phyloP scores from a whole-genome alignment of 2,113 vertebrate genomes.

The Syngnathoides biaculeatus region DNA sequence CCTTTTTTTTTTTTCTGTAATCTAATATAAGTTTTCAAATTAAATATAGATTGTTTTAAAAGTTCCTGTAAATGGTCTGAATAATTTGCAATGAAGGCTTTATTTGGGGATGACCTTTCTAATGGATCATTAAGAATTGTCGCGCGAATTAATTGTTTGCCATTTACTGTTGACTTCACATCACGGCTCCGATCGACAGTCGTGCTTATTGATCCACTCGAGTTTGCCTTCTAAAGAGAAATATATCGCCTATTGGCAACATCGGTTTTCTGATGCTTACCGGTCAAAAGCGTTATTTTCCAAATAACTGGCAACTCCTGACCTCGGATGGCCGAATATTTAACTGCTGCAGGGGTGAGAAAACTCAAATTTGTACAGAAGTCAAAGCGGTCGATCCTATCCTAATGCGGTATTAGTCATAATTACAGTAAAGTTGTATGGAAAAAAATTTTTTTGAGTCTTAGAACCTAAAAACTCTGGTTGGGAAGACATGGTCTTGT shows the following conservation, averaged over 20 bases:
- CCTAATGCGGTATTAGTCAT: too few relatives aligned
- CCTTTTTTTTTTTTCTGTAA: slow-evolving; percentile 87
- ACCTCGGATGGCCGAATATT: too few relatives aligned
- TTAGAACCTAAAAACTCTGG: neutral
- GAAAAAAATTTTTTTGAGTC: neutral
- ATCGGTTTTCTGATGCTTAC: too few relatives aligned
- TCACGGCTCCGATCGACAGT: neutral
- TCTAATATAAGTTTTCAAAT: slow-evolving; percentile 99
- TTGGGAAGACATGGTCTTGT: neutral
- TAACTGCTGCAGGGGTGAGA: too few relatives aligned
- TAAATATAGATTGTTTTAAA: slow-evolving; percentile 99
- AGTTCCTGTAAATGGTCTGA: slow-evolving; percentile 76
- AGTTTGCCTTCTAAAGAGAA: too few relatives aligned
- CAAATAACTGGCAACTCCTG: too few relatives aligned
- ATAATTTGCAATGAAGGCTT: neutral
- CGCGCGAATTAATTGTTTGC: neutral
- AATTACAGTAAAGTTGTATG: too few relatives aligned
- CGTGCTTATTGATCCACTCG: too few relatives aligned
- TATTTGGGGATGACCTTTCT: neutral
- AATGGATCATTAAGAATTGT: neutral
- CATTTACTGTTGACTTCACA: neutral
- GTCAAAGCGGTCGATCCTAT: too few relatives aligned
- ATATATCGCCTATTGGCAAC: neutral
- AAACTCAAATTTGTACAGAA: too few relatives aligned
- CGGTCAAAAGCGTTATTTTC: too few relatives aligned